phyloP scores from a whole-genome alignment of 2,113 vertebrate genomes.

The Dryoscopus gambensis region DNA sequence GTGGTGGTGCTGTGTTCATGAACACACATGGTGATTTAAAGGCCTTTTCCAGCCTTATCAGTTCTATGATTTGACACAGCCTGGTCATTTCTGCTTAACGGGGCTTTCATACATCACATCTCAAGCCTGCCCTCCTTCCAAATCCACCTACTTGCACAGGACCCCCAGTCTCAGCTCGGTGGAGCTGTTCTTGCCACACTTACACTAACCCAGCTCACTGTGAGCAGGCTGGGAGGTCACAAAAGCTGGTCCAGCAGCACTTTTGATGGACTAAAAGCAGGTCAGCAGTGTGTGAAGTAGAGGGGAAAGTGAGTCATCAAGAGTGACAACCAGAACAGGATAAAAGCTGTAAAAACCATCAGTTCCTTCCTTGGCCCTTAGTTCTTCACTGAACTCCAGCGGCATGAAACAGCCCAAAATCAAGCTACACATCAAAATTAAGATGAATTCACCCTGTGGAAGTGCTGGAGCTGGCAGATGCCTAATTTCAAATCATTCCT shows the following conservation, averaged over 20 bases:
- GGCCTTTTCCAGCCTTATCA: neutral
- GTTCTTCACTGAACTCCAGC: neutral
- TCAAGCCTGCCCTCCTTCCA: neutral
- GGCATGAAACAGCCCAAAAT: neutral
- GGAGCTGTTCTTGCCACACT: fast-evolving
- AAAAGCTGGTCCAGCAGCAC: neutral
- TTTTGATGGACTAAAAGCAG: neutral
- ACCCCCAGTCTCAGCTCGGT: fast-evolving
- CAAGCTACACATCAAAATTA: neutral
- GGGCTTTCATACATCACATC: neutral
- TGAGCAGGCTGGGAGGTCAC: neutral
- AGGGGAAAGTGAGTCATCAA: neutral
- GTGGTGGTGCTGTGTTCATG: neutral
- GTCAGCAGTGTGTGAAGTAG: neutral
- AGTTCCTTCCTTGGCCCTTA: neutral
- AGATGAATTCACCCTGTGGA: neutral
- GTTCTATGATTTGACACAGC: neutral
- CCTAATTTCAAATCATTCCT: neutral
- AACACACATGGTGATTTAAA: neutral
- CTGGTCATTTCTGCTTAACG: neutral
- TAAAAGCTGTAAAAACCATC: neutral
- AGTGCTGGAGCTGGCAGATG: neutral
- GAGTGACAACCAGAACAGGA: neutral
- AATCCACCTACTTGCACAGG: neutral
- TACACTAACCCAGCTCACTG: fast-evolving